These are phyloP conservation scores for Cliona cf. orientalis DNA, from an alignment of 37 sponge, comb jelly and placozoan species.

Conservation along the genomic window DNA sequence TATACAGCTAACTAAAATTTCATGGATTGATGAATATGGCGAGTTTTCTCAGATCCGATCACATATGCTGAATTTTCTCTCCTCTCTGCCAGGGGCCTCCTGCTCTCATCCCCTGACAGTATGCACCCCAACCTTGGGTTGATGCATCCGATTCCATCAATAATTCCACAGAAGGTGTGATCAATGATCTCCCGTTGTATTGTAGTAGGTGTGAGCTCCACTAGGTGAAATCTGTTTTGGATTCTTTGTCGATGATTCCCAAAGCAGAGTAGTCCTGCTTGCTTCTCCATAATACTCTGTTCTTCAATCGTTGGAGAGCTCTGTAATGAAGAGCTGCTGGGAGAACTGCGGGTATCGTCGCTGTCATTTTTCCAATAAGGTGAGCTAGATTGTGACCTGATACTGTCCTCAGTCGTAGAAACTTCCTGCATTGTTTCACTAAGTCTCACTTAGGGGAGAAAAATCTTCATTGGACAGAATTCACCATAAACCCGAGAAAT, in stretches of 20 bases:
- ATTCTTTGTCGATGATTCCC: not conserved
- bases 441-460: no score
- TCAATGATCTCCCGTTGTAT: constrained; percentile 25
- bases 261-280: not conserved
- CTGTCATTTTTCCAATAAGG: constrained; percentile 23
- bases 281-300: not conserved
- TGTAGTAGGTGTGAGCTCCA: not conserved
- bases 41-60: no score
- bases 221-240: not conserved
- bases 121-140: constrained; percentile 21
- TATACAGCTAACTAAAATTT: no score
- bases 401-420: not conserved
- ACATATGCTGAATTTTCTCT: constrained; percentile 5
- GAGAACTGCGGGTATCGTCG: constrained; percentile 4
- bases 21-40: no score
- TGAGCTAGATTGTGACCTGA: constrained; percentile 5
- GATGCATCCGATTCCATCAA: constrained; percentile 34
- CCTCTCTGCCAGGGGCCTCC: constrained; percentile 12
- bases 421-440: no score
- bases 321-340: constrained; percentile 35
- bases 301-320: not conserved
- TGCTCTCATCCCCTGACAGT: constrained; percentile 8
- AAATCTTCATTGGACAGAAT: constrained; percentile 3
- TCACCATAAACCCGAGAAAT: constrained; percentile 40
- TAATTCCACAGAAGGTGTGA: not conserved